Base-by-base conservation (phyloP, 2,888 invertebrate genomes). In the Tachystola acroxantha region DNA sequence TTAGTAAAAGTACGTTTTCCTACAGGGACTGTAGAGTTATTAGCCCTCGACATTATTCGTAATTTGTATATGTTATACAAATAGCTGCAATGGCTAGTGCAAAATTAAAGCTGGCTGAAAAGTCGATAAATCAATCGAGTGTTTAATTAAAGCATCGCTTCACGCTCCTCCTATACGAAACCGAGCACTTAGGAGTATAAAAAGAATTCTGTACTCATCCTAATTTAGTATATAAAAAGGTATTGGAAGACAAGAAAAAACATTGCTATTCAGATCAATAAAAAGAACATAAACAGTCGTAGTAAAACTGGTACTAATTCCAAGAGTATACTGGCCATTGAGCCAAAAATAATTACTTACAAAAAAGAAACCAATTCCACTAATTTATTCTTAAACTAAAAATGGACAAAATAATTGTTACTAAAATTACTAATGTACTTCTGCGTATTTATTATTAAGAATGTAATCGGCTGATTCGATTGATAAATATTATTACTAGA, bases 251-350 rank as follows among this genome's bases (percentile, higher is more conserved):
- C 85, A 75, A 16, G 80, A 76, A 81, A 67, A 24, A 75, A 64
- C 75, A 80, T 85, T 76, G 76, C 76, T 72, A 76, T 73, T n/a
- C 85, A 84, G 81, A 84, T 84, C 82, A 71, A 76, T 51, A 39
- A 50, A 55, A 44, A 36, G 70, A 64, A 16, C 3, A 57, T 44
- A 57, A 66, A 64, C 67, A 68, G 63, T 64, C 53, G 46, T 55
- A 53, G 58, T 53, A 65, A 61, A 56, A 58, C 64, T 63, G 67
- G 60, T 59, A 64, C 55, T 58, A 64, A 61, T 57, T 68, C 62
- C 61, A 64, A 59, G 63, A 60, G 61, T 61, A 64, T 75, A 79
- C 79, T 73, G 81, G 78, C 80, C 74, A 55, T 46, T 41, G 55
- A 65, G 78, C 80, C 82, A 69, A 70, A 61, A 60, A 54, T 22